Evolutionary conservation across 2,113 vertebrate species (phyloP), one percentile per base, ranked within the genome.

Genomic region (Podarcis cretensis): DNA sequence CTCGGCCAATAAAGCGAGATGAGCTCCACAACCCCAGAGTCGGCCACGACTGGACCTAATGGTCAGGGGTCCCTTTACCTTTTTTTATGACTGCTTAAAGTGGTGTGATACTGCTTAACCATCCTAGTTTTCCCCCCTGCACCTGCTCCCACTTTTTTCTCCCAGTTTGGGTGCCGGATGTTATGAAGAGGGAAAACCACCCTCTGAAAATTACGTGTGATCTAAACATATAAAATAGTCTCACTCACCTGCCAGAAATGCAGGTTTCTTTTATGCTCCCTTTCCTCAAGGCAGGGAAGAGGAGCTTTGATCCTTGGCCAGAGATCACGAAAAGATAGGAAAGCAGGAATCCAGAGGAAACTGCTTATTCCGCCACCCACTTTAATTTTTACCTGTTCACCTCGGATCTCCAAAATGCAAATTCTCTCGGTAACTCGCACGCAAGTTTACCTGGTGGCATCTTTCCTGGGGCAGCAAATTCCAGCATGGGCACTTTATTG

Each of bases 401-500:
- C 27, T 27, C 30, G 8, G 30, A 32, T 73, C 37, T 32, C 68
- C 65, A 23, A 63, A 30, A 16, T 18, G 20, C 54, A 78, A 57
- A 21, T 69, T 66, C 32, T 5, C 25, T 30, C 13, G 43, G 21
- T 27, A 25, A 48, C 30, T 86, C 87, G 27, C 30, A 75, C 59
- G n/a, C 85, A 59, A 32, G 23, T 30, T 91, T 95, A 96, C 94
- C 96, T 96, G 96, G 71, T 0, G 0, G 35, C 89, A 88, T 37
- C 32, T 78, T 2, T 77, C 93, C 94, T 0, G 95, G 93, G 4
- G 71, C 3, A 0, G 65, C 16, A 2, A 89, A 81, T 89, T 97
- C 97, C 91, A 97, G 65, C 95, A 96, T 97, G 85, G 97, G 96
- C 32, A 97, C 95, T 23, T 93, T 93, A 30, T 81, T 85, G 37